Percentiles rank a stretch among this genome's conserved stretches.
Evolutionary conservation across 2,888 invertebrate genomes (phyloP).

Genomic region (Drosophila fungiperda): DNA sequence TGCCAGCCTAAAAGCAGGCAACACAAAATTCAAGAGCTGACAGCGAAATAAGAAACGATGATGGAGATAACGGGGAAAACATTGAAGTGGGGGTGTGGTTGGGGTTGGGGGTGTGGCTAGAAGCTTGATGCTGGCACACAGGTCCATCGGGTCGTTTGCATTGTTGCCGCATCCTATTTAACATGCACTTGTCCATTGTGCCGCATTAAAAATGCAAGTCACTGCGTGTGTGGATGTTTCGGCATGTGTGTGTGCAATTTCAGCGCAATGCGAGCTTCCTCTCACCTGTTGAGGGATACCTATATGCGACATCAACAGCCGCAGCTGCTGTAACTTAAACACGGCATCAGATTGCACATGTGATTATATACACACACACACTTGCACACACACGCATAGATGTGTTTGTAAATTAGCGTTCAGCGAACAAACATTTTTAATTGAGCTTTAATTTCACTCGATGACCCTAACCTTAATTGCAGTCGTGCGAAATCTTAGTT

Average conservation of each 20-base stretch:
- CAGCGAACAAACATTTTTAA: neutral
- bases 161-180: conserved; percentile 61
- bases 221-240: neutral
- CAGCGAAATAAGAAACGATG: neutral
- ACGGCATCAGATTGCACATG: conserved; percentile 34
- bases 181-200: conserved; percentile 66
- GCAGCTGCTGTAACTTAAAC: conserved; percentile 7
- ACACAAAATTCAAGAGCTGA: conserved; percentile 20
- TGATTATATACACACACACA: neutral
- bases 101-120: neutral
- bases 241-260: neutral
- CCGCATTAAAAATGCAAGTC: conserved; percentile 55
- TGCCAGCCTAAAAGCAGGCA: conserved; percentile 60
- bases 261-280: conserved; percentile 6
- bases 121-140: conserved; percentile 1
- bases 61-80: neutral
- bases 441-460: neutral
- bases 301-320: conserved; percentile 8
- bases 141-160: conserved; percentile 60
- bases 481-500: neutral
- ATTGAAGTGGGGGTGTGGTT: neutral
- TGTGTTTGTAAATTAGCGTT: neutral
- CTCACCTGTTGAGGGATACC: conserved; percentile 59
- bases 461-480: neutral
- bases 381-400: neutral